Evolutionary conservation across 2,888 invertebrate species (phyloP), one percentile per base, ranked within the genome.

Genomic region (Pseudococcus longispinus): DNA sequence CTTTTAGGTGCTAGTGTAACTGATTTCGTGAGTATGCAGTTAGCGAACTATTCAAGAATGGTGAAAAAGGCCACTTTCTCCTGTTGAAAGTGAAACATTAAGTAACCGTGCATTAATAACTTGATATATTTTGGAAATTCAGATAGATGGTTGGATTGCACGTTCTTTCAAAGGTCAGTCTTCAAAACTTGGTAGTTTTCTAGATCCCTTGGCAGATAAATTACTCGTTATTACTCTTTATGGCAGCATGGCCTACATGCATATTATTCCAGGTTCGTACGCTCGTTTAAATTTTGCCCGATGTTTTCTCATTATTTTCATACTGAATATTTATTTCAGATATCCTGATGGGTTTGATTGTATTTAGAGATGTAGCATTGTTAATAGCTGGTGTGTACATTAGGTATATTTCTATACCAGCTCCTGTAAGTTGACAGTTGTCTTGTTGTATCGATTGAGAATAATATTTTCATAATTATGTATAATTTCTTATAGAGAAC

Each of bases 171-270:
- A 94, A 88, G 95, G 95, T 46, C 99, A 99, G 91, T 95, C 96
- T 32, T 96, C 98, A 42, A 96, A 96, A 90, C 93, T 97, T 90
- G 99, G 99, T 0, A 97, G 97, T 88, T 97, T 98, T 90, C 91
- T 99, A 20, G 99, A 99, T 91, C 99, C 99, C 0, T 93, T 98
- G 92, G 99, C 99, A 2, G 99, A 99, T 91, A 99, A 99, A 92
- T 92, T 98, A 55, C 92, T 99, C 2, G 94, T 99, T 89, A 96
- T 96, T 15, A 96, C 96, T 0, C 91, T 99, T 87, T 97, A 97
- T 90, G 91, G 98, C 84, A 94, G 97, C 0, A 92, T 99, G 88
- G 96, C 98, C 23, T 96, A 95, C 91, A 95, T 95, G 88, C 94
- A 94, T 88, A 91, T 98, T 86, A 95, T 99, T 90, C 98, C 99